Base-by-base conservation (phyloP, 2,888 invertebrate genomes). In the Drosophila fulvimacula region DNA sequence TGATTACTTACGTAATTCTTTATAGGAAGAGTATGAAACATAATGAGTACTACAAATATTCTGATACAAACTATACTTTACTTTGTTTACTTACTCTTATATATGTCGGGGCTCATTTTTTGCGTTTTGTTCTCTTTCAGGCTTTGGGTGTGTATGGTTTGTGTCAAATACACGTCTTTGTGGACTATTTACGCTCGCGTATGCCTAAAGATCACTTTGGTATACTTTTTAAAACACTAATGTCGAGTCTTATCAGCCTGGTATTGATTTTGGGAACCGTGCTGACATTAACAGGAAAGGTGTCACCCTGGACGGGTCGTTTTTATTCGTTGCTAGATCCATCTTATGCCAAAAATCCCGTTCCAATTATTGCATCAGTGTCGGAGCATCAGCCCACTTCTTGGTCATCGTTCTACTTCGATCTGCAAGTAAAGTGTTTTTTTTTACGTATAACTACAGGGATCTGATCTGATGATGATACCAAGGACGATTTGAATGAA, bases 321-420 rank as follows among this genome's bases (percentile, higher is more conserved):
- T 99, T 99, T 93, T 99, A 99, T 92, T 99, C 99, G 0, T 93
- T 99, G 5, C 98, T 99, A 98, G 99, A 99, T 93, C 99, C 99
- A 0, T 98, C 98, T 10, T 99, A 99, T 93, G 99, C 99, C 17
- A 99, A 99, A 93, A 98, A 99, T 89, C 99, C 99, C 93, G 99
- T 99, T 90, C 99, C 99, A 9, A 99, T 99, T 90, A 99, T 99
- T 79, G 99, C 99, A 0, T 99, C 98, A 0, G 99, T 99, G 17
- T 99, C 99, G 0, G 99, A 99, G 92, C 99, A 99, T 94, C 99
- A 99, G 93, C 99, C 99, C 0, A 99, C 99, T 0, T 98, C 99
- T 0, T 99, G 99, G 99, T 99, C 99, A 73, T 98, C 98, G 0
- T 98, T 98, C 93, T 98, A 99, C 95, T 99, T 99, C 92, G 99